Conservation (phyloP, 2,888 invertebrate species). For the Ophioninae sp. region DNA sequence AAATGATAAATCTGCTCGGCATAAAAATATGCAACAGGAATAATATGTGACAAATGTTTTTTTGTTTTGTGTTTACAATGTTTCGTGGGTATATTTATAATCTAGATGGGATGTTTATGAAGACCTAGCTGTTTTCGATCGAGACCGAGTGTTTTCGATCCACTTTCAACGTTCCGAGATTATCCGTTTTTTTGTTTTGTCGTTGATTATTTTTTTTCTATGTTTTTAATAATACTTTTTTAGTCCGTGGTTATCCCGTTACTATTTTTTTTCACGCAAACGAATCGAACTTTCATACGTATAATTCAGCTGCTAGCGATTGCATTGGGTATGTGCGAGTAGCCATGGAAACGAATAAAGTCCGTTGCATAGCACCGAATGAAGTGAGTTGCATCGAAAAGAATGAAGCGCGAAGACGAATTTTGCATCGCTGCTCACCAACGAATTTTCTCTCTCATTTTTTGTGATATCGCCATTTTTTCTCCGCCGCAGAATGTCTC, state of each 20-base stretch:
- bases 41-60: slow-evolving; percentile 5
- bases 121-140: slow-evolving; percentile 35
- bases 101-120: slow-evolving; percentile 59
- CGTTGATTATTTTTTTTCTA: too few relatives aligned
- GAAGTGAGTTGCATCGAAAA: too few relatives aligned
- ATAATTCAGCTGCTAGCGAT: slow-evolving; percentile 33
- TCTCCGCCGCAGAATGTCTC: too few relatives aligned
- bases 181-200: slow-evolving; percentile 27
- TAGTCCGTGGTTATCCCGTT: not conserved
- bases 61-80: slow-evolving; percentile 44
- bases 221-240: not conserved
- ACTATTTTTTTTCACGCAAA: slow-evolving; percentile 29
- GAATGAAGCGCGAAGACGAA: too few relatives aligned
- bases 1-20: not conserved
- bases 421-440: too few relatives aligned
- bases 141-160: slow-evolving; percentile 39
- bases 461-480: too few relatives aligned
- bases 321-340: slow-evolving; percentile 1
- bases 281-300: slow-evolving; percentile 18
- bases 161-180: slow-evolving; percentile 51
- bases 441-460: too few relatives aligned
- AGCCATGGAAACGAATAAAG: not conserved
- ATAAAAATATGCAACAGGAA: slow-evolving; percentile 31
- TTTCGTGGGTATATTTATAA: slow-evolving; percentile 42
- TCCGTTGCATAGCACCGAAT: too few relatives aligned